These are phyloP conservation scores for Ornithorhynchus anatinus DNA, from an alignment of 2,113 vertebrate species.

Conservation along the genomic window DNA sequence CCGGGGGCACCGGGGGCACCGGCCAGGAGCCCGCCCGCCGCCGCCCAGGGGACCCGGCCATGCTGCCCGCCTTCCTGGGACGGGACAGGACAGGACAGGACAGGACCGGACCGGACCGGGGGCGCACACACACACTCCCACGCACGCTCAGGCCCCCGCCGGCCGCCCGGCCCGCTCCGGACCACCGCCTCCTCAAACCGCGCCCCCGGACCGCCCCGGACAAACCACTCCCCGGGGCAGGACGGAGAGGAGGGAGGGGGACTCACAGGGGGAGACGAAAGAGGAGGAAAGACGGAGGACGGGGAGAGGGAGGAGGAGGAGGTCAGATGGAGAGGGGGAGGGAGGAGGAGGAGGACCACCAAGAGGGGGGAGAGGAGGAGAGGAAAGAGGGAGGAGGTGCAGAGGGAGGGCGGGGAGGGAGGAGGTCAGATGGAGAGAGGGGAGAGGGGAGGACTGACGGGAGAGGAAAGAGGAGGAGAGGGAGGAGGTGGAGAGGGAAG, in stretches of 20 bases:
- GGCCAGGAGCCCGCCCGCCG: not conserved
- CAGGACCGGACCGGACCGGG: no score
- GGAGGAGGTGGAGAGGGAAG: no score
- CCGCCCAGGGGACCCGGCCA: not conserved
- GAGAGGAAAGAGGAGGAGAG: no score
- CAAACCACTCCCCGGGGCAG: constrained; percentile 40
- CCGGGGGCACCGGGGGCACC: not conserved
- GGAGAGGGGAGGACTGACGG: no score
- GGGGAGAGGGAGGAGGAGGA: fast-evolving
- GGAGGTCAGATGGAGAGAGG: not conserved
- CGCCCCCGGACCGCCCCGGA: not conserved
- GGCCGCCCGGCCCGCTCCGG: constrained; percentile 1
- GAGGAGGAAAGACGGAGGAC: not conserved
- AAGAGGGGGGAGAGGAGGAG: not conserved
- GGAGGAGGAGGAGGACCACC: not conserved
- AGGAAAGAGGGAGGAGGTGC: not conserved
- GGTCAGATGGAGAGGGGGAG: not conserved
- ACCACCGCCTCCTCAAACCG: fast-evolving
- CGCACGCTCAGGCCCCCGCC: fast-evolving
- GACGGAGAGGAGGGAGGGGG: no score
- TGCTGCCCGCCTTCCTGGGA: no score
- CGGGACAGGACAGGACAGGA: no score
- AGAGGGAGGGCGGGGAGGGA: not conserved
- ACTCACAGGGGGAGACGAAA: no score
- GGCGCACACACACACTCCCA: no score